Conservation (phyloP, 2,888 invertebrate genomes). For the Neoitamus cyanurus region DNA sequence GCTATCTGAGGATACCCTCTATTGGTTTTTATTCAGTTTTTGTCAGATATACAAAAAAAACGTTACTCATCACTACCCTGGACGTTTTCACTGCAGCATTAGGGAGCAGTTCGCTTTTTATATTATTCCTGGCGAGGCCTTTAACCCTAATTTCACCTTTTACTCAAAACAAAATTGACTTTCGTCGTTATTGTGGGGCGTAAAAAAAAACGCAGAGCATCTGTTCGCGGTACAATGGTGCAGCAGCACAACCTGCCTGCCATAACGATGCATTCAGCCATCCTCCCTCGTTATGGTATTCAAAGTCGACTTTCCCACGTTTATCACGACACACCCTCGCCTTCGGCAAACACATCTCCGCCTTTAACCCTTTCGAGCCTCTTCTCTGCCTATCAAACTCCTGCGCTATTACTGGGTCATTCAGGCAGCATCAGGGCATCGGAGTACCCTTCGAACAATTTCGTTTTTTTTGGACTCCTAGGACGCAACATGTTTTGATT, state of each 20-base stretch:
- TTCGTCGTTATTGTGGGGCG: background rate
- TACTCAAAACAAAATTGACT: constrained; percentile 3
- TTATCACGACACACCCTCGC: background rate
- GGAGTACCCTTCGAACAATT: background rate
- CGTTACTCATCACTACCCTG: too few species aligned
- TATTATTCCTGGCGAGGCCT: background rate
- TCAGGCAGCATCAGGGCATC: background rate
- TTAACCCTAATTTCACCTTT: background rate
- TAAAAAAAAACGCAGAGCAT: background rate
- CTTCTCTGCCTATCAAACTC: background rate
- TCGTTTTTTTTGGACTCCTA: background rate
- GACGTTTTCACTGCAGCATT: too few species aligned
- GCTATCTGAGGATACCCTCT: too few species aligned
- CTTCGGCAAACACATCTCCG: background rate
- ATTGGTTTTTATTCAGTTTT: too few species aligned
- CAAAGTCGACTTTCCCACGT: constrained; percentile 21
- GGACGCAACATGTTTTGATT: background rate
- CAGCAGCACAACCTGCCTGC: background rate
- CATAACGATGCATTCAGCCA: background rate
- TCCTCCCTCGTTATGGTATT: background rate
- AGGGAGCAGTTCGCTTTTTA: too few species aligned
- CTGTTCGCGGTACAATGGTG: background rate
- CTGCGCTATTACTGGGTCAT: background rate
- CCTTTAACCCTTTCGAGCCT: constrained; percentile 7
- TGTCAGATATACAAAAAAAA: too few species aligned